A percentile compares a stretch with the other conserved stretches of the same genome.
These are phyloP conservation scores for Vannuccia rotundouncinata DNA, from an alignment of 2,888 invertebrate genomes.

Conservation along the genomic window DNA sequence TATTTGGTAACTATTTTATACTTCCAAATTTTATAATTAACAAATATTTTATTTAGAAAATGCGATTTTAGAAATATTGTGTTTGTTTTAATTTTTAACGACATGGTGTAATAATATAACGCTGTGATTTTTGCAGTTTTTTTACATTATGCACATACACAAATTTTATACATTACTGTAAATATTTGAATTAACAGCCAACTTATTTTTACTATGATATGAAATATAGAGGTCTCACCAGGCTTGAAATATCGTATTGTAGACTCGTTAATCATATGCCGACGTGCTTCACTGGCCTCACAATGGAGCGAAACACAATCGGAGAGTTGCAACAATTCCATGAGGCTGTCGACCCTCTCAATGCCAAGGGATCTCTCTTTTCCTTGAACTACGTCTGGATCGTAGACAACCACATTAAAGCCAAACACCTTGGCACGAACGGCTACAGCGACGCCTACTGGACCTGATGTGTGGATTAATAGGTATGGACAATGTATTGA, in stretches of 20 bases:
- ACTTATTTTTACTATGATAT: no score
- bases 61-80: no score
- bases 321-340: slow-evolving; percentile 8
- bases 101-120: no score
- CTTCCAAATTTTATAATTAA: no score
- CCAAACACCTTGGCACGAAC: slow-evolving; percentile 34
- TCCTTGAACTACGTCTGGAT: slow-evolving; percentile 18
- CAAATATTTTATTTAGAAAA: no score
- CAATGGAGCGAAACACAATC: slow-evolving; percentile 32
- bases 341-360: slow-evolving; percentile 18
- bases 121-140: no score
- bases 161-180: no score
- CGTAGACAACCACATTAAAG: slow-evolving; percentile 33
- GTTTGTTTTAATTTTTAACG: no score
- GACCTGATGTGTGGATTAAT: slow-evolving; percentile 22
- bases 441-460: slow-evolving; percentile 31
- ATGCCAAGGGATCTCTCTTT: slow-evolving; percentile 29
- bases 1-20: no score
- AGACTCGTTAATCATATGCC: background rate
- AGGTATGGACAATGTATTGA: no score
- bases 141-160: no score
- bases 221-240: background rate
- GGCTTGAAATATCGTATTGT: background rate
- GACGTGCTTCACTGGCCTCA: background rate
- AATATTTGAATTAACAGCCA: no score